Percentiles rank a stretch among this genome's conserved stretches.
Conservation (phyloP, 2,888 invertebrate species). For the Nomada fucata region DNA sequence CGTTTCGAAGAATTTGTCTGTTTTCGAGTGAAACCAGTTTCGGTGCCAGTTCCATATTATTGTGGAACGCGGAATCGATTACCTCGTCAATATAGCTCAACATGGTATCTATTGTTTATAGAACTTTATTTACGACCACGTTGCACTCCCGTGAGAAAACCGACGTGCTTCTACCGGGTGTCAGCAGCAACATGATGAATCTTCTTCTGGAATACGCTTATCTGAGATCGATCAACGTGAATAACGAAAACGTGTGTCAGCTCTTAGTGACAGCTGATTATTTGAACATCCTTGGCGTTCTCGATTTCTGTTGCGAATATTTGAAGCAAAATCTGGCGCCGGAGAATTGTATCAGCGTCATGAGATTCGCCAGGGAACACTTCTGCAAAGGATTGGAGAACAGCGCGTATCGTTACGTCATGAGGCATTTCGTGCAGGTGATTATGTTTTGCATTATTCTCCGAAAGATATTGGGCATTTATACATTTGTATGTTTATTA, state of each 20-base stretch:
- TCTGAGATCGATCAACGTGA: constrained; percentile 90
- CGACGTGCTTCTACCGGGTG: constrained; percentile 91
- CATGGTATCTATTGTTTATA: constrained; percentile 77
- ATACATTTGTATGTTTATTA: background rate
- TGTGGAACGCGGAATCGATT: too few relatives aligned
- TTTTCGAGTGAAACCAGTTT: too few relatives aligned
- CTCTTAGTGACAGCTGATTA: constrained; percentile 95
- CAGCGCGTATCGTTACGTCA: constrained; percentile 89
- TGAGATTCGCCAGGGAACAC: constrained; percentile 92
- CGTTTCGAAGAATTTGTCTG: background rate
- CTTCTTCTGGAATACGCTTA: constrained; percentile 94
- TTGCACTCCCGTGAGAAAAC: constrained; percentile 89
- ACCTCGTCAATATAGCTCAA: too few relatives aligned
- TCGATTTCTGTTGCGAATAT: constrained; percentile 92
- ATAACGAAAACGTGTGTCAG: constrained; percentile 91
- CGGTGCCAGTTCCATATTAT: too few relatives aligned
- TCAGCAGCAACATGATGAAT: constrained; percentile 91
- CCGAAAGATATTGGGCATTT: too few relatives aligned
- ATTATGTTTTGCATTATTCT: background rate
- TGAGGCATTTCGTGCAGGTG: constrained; percentile 90
- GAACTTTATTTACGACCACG: constrained; percentile 93
- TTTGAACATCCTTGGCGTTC: constrained; percentile 92
- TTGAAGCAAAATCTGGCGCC: constrained; percentile 89
- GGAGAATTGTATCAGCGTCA: constrained; percentile 93
- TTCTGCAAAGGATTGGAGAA: constrained; percentile 90